Base-by-base conservation (phyloP, 2,113 vertebrate genomes). In the Propithecus coquereli region DNA sequence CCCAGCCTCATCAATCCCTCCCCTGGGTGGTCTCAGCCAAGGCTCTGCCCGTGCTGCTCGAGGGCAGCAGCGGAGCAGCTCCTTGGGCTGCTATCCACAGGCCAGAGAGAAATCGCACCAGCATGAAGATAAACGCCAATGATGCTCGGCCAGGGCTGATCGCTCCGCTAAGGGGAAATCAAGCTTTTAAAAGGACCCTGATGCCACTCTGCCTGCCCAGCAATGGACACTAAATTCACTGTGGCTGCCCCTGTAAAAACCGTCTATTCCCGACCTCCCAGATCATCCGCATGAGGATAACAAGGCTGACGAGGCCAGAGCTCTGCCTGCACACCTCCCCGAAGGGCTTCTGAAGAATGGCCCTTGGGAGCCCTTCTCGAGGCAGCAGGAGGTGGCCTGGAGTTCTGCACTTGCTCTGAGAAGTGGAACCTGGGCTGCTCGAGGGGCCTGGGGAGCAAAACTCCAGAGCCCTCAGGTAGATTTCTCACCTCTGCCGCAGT, bases 401-500 rank as follows among this genome's bases (percentile, higher is more conserved):
- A 25, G 47, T 76, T 52, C 59, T 22, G 43, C 2, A 6, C 47
- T 65, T 23, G 77, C 73, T 68, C 79, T 18, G 76, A 74, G 81
- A 50, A 63, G 23, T 25, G 9, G 13, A 16, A 32, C 27, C 6
- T 1, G 8, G 50, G 73, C 5, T 25, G 6, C 23, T 7, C 0
- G 0, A 0, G 22, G 70, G 12, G 11, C 18, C 22, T 1, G 8
- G 10, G 34, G 32, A 66, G 3, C 2, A 3, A 73, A 20, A 22
- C 7, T 16, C 2, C 0, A 11, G 2, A 57, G 12, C 18, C 25
- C 9, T 10, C 5, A 2, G 0, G 34, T 0, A 0, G 43, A 10
- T 8, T 10, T 43, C 98, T 97, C 37, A 99, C 99, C 99, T 99
- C 99, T 98, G 92, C 99, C 99, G 43, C 99, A 99, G 98, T 99